Conservation (phyloP, 2,113 vertebrate species). For the Symphodus melops region DNA sequence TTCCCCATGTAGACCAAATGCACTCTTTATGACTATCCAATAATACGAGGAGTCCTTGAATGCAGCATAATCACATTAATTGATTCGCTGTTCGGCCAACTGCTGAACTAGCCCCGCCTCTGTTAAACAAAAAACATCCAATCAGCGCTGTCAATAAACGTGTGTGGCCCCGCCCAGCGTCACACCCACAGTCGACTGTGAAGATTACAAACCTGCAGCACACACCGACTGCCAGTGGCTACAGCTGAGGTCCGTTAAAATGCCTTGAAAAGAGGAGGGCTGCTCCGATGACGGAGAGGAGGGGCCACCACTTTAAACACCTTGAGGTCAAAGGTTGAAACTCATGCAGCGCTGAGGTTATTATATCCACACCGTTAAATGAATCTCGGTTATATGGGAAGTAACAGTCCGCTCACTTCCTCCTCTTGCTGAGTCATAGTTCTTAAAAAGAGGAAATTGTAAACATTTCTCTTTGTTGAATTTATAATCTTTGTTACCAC, state of each 20-base stretch:
- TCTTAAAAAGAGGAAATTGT: slow-evolving; percentile 60
- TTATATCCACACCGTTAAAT: slow-evolving; percentile 4
- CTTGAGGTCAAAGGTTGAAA: slow-evolving; percentile 63
- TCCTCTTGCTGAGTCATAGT: slow-evolving; percentile 45
- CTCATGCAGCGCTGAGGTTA: slow-evolving; percentile 8
- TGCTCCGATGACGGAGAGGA: slow-evolving; percentile 39
- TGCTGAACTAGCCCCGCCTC: slow-evolving; percentile 28
- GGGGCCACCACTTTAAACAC: slow-evolving; percentile 56
- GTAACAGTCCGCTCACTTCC: slow-evolving; percentile 51
- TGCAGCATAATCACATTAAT: slow-evolving; percentile 54
- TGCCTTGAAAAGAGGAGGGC: slow-evolving; percentile 49
- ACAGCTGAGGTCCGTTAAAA: slow-evolving; percentile 70
- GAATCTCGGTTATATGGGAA: slow-evolving; percentile 35
- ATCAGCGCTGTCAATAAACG: slow-evolving; percentile 24
- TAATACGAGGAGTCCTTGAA: slow-evolving; percentile 36
- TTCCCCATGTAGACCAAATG: not conserved
- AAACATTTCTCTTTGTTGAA: slow-evolving; percentile 19
- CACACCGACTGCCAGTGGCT: not conserved
- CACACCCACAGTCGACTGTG: slow-evolving; percentile 40
- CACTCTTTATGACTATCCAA: not conserved
- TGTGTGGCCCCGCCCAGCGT: slow-evolving; percentile 34
- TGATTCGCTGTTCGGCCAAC: slow-evolving; percentile 58
- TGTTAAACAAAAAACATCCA: slow-evolving; percentile 36
- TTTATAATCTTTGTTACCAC: not conserved
- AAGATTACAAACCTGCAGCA: slow-evolving; percentile 34